Base-by-base conservation (phyloP, 2,888 invertebrate genomes). In the Theristus sp. region DNA sequence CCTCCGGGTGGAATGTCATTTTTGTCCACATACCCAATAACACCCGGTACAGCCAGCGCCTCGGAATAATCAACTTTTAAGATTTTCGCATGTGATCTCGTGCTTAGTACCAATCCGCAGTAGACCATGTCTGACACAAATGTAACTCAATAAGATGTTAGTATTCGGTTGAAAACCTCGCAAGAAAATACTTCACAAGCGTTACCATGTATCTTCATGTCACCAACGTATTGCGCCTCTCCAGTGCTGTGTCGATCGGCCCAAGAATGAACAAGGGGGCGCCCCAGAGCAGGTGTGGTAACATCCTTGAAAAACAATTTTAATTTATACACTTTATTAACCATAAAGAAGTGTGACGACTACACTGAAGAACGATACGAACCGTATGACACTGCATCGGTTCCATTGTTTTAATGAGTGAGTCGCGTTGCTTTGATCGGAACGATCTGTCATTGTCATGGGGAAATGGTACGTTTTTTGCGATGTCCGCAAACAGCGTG, bases 241-340 rank as follows among this genome's bases (percentile, higher is more conserved):
- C 90, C 80, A 0, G 88, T 84, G 1, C 84, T 84, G 76, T 91
- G 91, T 71, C 89, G 88, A 49, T 81, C 80, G 0, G 86, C 89
- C 17, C 89, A 84, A 58, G 80, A 74, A 71, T 91, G 90, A 0
- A 84, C 80, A 57, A 86, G 76, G 0, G 89, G 86, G 62, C 84
- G 79, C 0, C 89, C 88, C 27, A 90, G 82, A 29, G 84, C 79
- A 76, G 89, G 86, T 54, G 20, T 27, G n/a, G 10, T 38, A 38
- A 13, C 20, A 10, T 10, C 38, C 38, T 38, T 10, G 10, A 38
- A 13, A 38, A 38, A 10, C 20, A 38, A 38, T 20, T 38, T 38
- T 38, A 38, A 38, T 20, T 13, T 13, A 10, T 13, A 38, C 38
- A 38, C n/a, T n/a, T n/a, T n/a, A n/a, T n/a, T n/a, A n/a, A n/a